phyloP scores from a whole-genome alignment of 2,113 vertebrate species.

The Ondatra zibethicus region DNA sequence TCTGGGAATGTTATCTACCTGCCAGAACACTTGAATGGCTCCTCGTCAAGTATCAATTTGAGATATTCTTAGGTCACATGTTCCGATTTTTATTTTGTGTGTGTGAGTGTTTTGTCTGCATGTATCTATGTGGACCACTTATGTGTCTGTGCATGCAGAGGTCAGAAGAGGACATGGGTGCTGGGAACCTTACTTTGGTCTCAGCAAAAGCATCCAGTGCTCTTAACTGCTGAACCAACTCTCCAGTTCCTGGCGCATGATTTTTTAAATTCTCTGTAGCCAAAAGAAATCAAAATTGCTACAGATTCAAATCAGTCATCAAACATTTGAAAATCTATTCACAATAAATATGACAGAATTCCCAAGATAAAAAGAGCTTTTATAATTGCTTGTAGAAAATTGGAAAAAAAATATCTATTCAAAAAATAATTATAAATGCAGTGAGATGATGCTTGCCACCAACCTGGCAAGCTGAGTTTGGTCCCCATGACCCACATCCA shows the following conservation, averaged over 20 bases:
- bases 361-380: neutral
- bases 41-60: neutral
- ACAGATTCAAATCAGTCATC: neutral
- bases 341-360: conserved; percentile 7
- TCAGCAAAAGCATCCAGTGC: neutral
- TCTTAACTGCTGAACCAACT: neutral
- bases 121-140: neutral
- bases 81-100: neutral
- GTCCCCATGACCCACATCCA: neutral
- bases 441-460: neutral
- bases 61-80: neutral
- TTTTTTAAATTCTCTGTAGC: neutral
- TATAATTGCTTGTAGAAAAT: neutral
- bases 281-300: neutral
- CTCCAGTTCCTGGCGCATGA: neutral
- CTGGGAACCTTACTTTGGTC: neutral
- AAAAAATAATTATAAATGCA: neutral
- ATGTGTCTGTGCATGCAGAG: neutral
- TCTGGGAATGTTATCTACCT: neutral
- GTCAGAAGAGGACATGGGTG: neutral
- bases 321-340: neutral
- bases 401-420: conserved; percentile 21
- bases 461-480: neutral
- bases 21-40: neutral
- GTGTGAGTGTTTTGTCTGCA: neutral